Conservation (phyloP, 2,113 vertebrate species). For the Burhinus bistriatus region DNA sequence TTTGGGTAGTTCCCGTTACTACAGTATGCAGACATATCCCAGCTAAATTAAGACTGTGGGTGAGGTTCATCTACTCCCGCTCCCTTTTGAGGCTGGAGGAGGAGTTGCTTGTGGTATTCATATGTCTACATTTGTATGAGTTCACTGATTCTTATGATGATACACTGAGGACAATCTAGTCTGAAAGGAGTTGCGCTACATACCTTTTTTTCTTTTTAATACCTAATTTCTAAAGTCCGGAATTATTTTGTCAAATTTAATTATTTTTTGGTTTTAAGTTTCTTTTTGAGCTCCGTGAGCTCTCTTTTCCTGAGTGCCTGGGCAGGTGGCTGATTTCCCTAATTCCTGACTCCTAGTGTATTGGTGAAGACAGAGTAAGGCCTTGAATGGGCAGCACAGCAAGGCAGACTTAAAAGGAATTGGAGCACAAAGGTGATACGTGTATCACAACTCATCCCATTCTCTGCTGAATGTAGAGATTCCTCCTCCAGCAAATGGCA, state of each 20-base stretch:
- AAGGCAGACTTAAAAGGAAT: background rate
- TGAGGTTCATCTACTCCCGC: constrained; percentile 11
- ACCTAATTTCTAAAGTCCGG: background rate
- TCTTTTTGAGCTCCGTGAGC: background rate
- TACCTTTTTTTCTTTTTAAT: background rate
- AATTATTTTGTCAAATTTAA: background rate
- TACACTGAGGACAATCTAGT: background rate
- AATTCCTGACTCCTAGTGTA: background rate
- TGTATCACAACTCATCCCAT: background rate
- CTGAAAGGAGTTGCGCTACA: background rate
- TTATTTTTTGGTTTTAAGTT: background rate
- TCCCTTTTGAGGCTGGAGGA: constrained; percentile 14
- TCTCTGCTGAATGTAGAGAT: background rate
- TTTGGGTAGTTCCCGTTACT: background rate
- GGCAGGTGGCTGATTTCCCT: background rate
- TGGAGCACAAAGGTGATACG: background rate
- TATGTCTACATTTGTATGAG: background rate
- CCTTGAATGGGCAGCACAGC: background rate
- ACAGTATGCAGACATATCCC: background rate
- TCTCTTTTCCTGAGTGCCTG: background rate
- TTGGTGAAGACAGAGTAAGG: background rate
- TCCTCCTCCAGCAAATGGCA: background rate
- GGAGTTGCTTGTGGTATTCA: background rate
- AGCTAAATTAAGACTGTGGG: constrained; percentile 5
- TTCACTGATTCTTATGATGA: background rate